Percentiles rank a stretch among this genome's conserved stretches.
phyloP scores from a whole-genome alignment of 2,113 vertebrate species.

The Triplophysa dalaica region DNA sequence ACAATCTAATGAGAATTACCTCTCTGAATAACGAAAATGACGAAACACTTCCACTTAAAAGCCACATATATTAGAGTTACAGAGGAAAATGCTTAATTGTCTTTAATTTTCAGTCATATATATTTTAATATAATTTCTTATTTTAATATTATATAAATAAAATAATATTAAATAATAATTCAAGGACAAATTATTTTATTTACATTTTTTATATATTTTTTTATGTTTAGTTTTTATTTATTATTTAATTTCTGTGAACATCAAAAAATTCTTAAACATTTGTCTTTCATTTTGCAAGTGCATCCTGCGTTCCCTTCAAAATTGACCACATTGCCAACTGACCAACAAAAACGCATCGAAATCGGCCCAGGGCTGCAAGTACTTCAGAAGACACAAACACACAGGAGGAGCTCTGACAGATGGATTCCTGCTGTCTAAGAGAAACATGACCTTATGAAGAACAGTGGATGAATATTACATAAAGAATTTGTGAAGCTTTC shows the following conservation, averaged over 20 bases:
- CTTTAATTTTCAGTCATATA: too few species aligned
- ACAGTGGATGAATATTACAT: slow-evolving; percentile 33
- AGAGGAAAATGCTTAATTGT: background rate
- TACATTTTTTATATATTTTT: too few species aligned
- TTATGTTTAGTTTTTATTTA: too few species aligned
- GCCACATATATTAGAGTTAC: background rate
- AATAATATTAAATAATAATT: too few species aligned
- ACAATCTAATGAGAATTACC: slow-evolving; percentile 26
- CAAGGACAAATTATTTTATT: too few species aligned
- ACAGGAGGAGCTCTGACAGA: slow-evolving; percentile 29
- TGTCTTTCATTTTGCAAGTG: slow-evolving; percentile 12
- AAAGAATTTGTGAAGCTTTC: slow-evolving; percentile 49
- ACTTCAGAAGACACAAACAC: slow-evolving; percentile 31
- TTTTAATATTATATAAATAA: too few species aligned
- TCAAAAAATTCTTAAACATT: slow-evolving; percentile 23
- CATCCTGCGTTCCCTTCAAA: slow-evolving; percentile 21
- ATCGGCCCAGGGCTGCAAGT: slow-evolving; percentile 15
- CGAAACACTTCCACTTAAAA: background rate
- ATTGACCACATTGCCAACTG: slow-evolving; percentile 12
- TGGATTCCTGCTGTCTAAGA: slow-evolving; percentile 36
- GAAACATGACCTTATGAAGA: slow-evolving; percentile 21
- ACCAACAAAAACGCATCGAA: slow-evolving; percentile 33
- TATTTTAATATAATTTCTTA: too few species aligned
- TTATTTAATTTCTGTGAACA: too few species aligned
- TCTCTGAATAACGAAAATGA: background rate